Base-by-base conservation (phyloP, 2,797 vertebrate species). In the Streptopelia turtur region DNA sequence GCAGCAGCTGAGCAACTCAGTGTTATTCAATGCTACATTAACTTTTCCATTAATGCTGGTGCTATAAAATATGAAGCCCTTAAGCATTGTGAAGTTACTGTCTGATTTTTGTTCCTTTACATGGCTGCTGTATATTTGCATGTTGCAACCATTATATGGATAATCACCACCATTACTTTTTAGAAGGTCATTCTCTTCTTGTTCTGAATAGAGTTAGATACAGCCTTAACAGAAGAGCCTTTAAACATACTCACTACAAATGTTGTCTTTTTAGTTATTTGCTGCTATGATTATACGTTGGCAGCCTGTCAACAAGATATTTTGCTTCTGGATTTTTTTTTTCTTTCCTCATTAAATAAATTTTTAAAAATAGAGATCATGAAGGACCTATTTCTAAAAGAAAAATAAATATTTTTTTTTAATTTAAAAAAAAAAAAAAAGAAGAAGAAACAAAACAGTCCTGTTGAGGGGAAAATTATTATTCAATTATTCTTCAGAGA, bases 11-110 rank as follows among this genome's bases (percentile, higher is more conserved):
- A 98, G 97, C 97, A 97, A 96, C 98, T 98, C 97, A 97, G 97
- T 98, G 98, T 98, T 98, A 98, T 98, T 99, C 98, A 98, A 97
- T 98, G 98, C 98, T 98, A 98, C 99, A 99, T 99, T 99, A 99
- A 99, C 98, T 99, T 99, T 98, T 98, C 98, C 98, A 98, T 99
- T 99, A 98, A 98, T 98, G 97, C 98, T 96, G 96, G 95, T 98
- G 97, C 97, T 98, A 98, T 98, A 98, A 98, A 98, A 98, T 98
- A 97, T 98, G 97, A 98, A 98, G 98, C 97, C 98, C 98, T 97
- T 97, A 96, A 98, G 98, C 98, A 93, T 66, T 98, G 83, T 90
- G 79, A 97, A 97, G 97, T 97, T 96, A 92, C 95, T 98, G 92
- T 97, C 97, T 98, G 81, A 61, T 94, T 83, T 97, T 92, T 94